Evolutionary conservation across 2,797 vertebrate species (phyloP), one percentile per base, ranked within the genome.

Genomic region (Centropyge bicolor): DNA sequence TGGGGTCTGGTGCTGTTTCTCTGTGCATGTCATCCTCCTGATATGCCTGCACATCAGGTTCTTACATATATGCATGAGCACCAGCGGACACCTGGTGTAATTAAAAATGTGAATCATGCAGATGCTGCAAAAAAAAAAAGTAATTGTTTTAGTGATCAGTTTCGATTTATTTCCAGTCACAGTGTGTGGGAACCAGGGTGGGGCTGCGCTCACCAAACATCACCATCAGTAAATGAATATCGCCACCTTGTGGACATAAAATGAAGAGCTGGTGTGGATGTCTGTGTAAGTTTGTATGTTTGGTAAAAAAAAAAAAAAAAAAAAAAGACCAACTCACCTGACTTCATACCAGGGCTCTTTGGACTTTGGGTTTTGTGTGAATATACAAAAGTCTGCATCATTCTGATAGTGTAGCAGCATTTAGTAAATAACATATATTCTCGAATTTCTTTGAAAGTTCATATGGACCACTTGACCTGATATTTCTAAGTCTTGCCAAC

Each of bases 211-310:
- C 9, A 12, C 8, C 19, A 55, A 45, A 60, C 2, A 5, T 24
- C 5, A 36, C 14, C 4, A 52, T 74, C 8, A 52, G 14, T 14
- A n/a, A 54, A 27, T 52, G 10, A 65, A 81, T 59, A 63, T 67
- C 12, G 67, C 90, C 91, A 89, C 70, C 90, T 83, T 35, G 55
- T 88, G 91, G 89, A 66, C 0, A 40, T 14, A 45, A 63, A 41
- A 35, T 49, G 14, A 11, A 72, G 59, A 70, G 9, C 10, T 43
- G 14, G 27, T 31, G 27, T 31, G 27, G 2, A 4, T 31, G 27
- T 31, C 2, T 31, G 27, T 31, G 27, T 31, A 4, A 2, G 27
- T 31, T 31, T 38, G 27, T 31, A 31, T 31, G 4, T 31, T 31
- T 31, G 27, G 27, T 31, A 31, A 2, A 31, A n/a, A n/a, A n/a